Evolutionary conservation across 2,797 vertebrate genomes (phyloP).

Genomic region (Fundulus diaphanus): DNA sequence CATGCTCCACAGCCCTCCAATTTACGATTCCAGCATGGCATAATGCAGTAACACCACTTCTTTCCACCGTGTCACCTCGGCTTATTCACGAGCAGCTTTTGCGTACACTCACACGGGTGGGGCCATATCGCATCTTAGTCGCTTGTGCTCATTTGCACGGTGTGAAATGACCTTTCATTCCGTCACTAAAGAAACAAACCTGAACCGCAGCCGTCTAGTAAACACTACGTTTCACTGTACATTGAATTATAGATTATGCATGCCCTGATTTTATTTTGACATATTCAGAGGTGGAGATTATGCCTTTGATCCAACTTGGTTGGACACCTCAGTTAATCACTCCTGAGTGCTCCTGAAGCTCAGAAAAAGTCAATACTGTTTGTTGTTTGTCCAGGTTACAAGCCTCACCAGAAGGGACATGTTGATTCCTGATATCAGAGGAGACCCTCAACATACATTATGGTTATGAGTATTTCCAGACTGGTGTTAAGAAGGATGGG

Average conservation of each 20-base stretch:
- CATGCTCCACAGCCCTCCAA: background rate
- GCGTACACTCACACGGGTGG: slow-evolving; percentile 23
- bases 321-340: slow-evolving; percentile 63
- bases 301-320: slow-evolving; percentile 57
- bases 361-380: slow-evolving; percentile 53
- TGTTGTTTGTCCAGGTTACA: slow-evolving; percentile 49
- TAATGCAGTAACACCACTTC: slow-evolving; percentile 7
- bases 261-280: slow-evolving; percentile 60
- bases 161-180: slow-evolving; percentile 63
- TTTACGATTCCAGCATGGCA: slow-evolving; percentile 16
- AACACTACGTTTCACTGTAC: slow-evolving; percentile 16
- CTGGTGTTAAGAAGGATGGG: background rate
- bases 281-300: slow-evolving; percentile 39
- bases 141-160: slow-evolving; percentile 3
- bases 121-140: slow-evolving; percentile 19
- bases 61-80: slow-evolving; percentile 33
- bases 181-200: slow-evolving; percentile 76
- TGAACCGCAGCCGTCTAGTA: slow-evolving; percentile 37
- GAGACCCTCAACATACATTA: background rate
- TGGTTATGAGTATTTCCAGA: background rate
- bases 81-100: slow-evolving; percentile 24
- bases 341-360: slow-evolving; percentile 68
- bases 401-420: slow-evolving; percentile 44
- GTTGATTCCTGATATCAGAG: slow-evolving; percentile 10
- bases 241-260: slow-evolving; percentile 49